These are phyloP conservation scores for Morus bassanus DNA, from an alignment of 2,797 vertebrate genomes.

Conservation along the genomic window DNA sequence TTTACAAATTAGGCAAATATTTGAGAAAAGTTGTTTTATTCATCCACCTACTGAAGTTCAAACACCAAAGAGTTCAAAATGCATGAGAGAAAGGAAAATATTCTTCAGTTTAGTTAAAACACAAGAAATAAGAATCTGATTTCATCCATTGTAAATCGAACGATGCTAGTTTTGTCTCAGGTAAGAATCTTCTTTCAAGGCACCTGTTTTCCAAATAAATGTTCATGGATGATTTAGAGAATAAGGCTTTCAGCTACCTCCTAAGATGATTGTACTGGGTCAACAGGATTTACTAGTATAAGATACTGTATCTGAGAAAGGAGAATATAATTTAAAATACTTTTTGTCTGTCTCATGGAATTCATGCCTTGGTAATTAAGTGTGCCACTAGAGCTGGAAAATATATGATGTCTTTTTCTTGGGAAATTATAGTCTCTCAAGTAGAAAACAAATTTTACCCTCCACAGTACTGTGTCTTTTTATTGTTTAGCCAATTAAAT, in stretches of 20 bases:
- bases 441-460: constrained; percentile 5
- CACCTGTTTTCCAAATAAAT: background rate
- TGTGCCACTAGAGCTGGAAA: background rate
- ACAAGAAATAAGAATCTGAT: background rate
- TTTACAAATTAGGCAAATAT: background rate
- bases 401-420: background rate
- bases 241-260: background rate
- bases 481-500: constrained; percentile 23
- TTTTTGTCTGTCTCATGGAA: background rate
- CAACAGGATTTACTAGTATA: background rate
- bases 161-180: background rate
- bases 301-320: background rate
- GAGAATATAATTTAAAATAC: background rate
- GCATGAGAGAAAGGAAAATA: background rate
- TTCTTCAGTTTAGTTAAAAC: background rate
- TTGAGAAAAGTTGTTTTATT: background rate
- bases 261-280: background rate
- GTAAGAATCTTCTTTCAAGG: background rate
- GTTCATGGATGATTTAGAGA: background rate
- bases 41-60: background rate
- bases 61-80: background rate
- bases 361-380: background rate
- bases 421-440: background rate
- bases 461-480: background rate
- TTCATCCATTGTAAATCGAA: background rate